phyloP scores from a whole-genome alignment of 1,140 invertebrate species.

The Onthophagus taurus region DNA sequence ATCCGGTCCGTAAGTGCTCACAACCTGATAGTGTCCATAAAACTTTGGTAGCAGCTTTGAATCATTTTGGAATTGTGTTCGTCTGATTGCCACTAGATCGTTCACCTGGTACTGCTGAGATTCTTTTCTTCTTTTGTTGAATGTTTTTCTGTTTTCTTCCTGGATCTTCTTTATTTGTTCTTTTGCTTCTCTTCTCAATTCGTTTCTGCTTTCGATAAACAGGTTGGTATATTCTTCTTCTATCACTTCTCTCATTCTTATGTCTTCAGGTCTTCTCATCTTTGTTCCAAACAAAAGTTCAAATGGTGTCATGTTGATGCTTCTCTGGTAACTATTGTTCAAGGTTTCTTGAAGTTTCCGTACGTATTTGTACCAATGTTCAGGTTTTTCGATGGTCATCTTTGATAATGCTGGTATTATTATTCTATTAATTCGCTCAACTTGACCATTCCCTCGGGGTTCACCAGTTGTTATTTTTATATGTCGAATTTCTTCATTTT shows the following conservation, averaged over 20 bases:
- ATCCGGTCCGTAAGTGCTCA: too few relatives aligned
- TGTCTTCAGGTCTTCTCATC: constrained; percentile 22
- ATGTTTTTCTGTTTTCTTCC: constrained; percentile 28
- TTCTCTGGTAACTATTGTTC: too few relatives aligned
- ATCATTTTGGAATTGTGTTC: constrained; percentile 32
- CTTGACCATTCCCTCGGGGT: constrained; percentile 10
- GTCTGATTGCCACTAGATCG: constrained; percentile 35
- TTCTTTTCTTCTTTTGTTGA: constrained; percentile 18
- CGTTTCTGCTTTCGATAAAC: constrained; percentile 19
- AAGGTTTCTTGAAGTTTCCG: too few relatives aligned
- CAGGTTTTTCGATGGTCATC: background rate
- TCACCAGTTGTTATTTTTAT: background rate
- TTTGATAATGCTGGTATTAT: background rate
- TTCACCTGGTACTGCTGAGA: constrained; percentile 23
- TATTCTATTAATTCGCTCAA: background rate
- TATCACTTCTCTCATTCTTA: constrained; percentile 17
- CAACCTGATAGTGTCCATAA: constrained; percentile 35
- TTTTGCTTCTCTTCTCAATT: constrained; percentile 22
- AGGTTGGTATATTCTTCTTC: constrained; percentile 13
- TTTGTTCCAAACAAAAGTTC: too few relatives aligned
- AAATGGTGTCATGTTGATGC: too few relatives aligned
- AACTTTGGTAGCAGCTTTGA: constrained; percentile 34
- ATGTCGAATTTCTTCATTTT: background rate
- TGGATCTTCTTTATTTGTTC: constrained; percentile 28
- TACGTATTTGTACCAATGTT: too few relatives aligned